Base-by-base conservation (phyloP, 2,797 vertebrate genomes). In the Lophotriccus pileatus region DNA sequence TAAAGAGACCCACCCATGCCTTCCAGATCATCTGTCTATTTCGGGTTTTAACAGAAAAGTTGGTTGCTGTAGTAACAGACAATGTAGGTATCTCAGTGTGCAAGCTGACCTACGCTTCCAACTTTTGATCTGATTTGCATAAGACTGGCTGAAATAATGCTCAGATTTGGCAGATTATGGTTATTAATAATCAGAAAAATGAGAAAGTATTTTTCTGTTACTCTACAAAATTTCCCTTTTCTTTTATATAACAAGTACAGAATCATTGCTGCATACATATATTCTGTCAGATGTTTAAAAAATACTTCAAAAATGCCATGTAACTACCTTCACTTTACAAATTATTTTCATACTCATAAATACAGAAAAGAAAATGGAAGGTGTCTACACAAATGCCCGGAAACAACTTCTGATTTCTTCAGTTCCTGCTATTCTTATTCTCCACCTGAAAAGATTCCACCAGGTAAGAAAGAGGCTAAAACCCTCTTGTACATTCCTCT, bases 371-470 rank as follows among this genome's bases (percentile, higher is more conserved):
- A 99, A 98, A 87, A 73, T 93, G 68, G 99, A 99, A 95, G 99
- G 98, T 70, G 97, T 99, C 82, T 99, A 99, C 96, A 99, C 99
- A 86, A 99, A 99, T 50, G 99, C 99, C 41, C 98, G 99, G 83
- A 99, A 99, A 84, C 99, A 99, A 95, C 98, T 99, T 89, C 97
- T 99, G 81, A 99, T 99, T 97, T 99, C 99, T 73, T 98, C 98
- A 15, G 98, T 99, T 93, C 99, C 99, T 93, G 98, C 98, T 27
- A 97, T 99, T 95, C 98, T 99, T 95, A 99, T 99, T 73, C 98
- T 99, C 59, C 99, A 99, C 94, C 98, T 99, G 56, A 99, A 99
- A 98, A 99, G 99, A 90, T 99, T 99, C 96, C 99, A 99, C 96
- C 99, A 99, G 99, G 99, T 99, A 95, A 97, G 96, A 94, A 95